Percentiles rank a stretch among this genome's conserved stretches.
Conservation (phyloP, 2,113 vertebrate genomes). For the Fregata magnificens region DNA sequence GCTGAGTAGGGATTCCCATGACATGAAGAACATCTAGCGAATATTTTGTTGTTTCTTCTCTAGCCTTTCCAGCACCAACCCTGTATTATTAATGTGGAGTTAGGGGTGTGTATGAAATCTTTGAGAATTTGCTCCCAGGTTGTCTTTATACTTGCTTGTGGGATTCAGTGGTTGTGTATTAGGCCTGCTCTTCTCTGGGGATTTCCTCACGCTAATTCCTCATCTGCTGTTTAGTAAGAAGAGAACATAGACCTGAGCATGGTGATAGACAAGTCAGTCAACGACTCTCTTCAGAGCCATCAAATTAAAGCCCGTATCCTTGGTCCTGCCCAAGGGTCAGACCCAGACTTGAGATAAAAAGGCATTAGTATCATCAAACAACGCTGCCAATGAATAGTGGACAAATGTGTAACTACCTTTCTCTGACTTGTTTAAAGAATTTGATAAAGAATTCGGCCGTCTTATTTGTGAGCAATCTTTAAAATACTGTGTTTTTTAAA, state of each 20-base stretch:
- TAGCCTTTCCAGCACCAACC: background rate
- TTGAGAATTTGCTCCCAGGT: background rate
- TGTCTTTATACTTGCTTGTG: background rate
- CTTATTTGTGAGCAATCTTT: background rate
- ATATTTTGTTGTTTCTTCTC: background rate
- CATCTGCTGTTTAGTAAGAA: background rate
- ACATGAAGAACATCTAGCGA: background rate
- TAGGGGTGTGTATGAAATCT: background rate
- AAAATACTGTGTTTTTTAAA: background rate
- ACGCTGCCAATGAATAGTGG: background rate
- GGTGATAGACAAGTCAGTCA: background rate
- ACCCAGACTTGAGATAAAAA: background rate
- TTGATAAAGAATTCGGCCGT: too few relatives aligned
- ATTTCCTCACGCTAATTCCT: background rate
- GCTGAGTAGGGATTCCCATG: background rate
- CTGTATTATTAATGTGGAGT: background rate
- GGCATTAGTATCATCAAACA: background rate
- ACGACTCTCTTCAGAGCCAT: background rate
- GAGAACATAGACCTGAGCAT: background rate
- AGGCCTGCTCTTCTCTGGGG: background rate
- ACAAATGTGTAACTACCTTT: background rate
- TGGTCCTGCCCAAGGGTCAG: background rate
- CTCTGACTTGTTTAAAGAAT: background rate
- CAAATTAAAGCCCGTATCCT: background rate
- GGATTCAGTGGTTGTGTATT: background rate